A percentile compares a stretch with the other conserved stretches of the same genome.
These are phyloP conservation scores for Cotesia chilonis DNA, from an alignment of 1,140 invertebrate species.

Conservation along the genomic window DNA sequence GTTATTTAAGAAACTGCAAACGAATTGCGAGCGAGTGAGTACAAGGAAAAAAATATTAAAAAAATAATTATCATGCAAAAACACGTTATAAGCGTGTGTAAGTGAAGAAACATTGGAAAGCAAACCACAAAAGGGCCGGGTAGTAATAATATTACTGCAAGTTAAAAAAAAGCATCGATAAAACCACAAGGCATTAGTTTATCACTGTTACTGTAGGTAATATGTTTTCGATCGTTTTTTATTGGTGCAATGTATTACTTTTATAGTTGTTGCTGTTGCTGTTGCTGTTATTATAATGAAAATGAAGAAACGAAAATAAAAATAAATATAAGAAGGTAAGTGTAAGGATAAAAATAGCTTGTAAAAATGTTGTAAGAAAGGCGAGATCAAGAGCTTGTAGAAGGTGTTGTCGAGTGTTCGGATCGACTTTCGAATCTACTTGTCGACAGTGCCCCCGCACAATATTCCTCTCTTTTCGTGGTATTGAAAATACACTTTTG, in stretches of 20 bases:
- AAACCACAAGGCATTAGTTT: slow-evolving; percentile 31
- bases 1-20: neutral
- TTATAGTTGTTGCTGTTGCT: neutral
- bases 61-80: neutral
- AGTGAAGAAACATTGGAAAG: neutral
- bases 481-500: too few species aligned
- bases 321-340: neutral
- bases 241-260: slow-evolving; percentile 30
- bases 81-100: slow-evolving; percentile 6
- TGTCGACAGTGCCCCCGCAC: slow-evolving; percentile 25
- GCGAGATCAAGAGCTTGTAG: slow-evolving; percentile 1
- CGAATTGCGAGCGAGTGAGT: neutral
- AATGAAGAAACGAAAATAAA: neutral
- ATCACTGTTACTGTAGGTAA: slow-evolving; percentile 22
- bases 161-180: slow-evolving; percentile 25
- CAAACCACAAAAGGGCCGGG: neutral
- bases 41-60: slow-evolving; percentile 10
- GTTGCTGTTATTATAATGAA: neutral
- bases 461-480: slow-evolving; percentile 21
- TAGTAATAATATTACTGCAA: neutral
- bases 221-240: slow-evolving; percentile 19
- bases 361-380: neutral
- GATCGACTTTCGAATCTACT: slow-evolving; percentile 27
- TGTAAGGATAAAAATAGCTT: neutral
- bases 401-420: neutral